Evolutionary conservation across 2,113 vertebrate species (phyloP).

Genomic region (Megaceryle torquata): DNA sequence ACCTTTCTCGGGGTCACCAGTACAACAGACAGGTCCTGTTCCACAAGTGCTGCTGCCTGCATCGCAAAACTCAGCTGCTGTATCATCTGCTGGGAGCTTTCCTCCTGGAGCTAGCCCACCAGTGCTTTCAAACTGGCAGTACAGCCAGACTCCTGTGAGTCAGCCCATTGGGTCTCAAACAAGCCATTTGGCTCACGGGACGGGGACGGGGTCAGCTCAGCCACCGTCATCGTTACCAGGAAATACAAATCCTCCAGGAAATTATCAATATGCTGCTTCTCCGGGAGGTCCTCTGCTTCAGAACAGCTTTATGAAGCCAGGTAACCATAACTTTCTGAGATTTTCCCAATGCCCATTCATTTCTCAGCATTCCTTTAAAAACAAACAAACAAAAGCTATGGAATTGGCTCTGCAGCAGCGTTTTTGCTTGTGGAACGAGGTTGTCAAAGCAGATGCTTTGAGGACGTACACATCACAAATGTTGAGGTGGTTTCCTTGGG

Average conservation of each 20-base stretch:
- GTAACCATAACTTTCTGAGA: background rate
- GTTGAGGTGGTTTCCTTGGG: background rate
- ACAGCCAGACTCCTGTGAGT: slow-evolving; percentile 64
- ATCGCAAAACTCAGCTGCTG: slow-evolving; percentile 75
- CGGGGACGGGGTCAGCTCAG: slow-evolving; percentile 44
- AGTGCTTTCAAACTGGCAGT: slow-evolving; percentile 81
- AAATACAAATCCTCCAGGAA: slow-evolving; percentile 67
- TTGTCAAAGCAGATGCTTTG: background rate
- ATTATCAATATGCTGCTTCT: slow-evolving; percentile 70
- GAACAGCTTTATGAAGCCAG: slow-evolving; percentile 75
- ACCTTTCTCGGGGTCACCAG: slow-evolving; percentile 50
- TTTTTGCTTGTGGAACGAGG: background rate
- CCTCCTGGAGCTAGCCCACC: slow-evolving; percentile 69
- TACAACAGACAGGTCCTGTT: slow-evolving; percentile 56
- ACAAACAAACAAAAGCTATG: background rate
- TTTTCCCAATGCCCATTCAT: accelerated
- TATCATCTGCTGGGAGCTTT: slow-evolving; percentile 74
- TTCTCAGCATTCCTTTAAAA: background rate
- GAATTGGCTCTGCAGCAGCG: background rate
- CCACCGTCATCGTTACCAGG: background rate
- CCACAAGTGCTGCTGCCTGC: slow-evolving; percentile 60
- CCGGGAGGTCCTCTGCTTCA: slow-evolving; percentile 70
- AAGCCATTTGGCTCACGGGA: slow-evolving; percentile 71
- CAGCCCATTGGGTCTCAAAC: slow-evolving; percentile 58
- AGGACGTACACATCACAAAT: background rate